A percentile compares a stretch with the other conserved stretches of the same genome.
Evolutionary conservation across 2,888 invertebrate genomes (phyloP).

Genomic region (Himalopsyche japonica): DNA sequence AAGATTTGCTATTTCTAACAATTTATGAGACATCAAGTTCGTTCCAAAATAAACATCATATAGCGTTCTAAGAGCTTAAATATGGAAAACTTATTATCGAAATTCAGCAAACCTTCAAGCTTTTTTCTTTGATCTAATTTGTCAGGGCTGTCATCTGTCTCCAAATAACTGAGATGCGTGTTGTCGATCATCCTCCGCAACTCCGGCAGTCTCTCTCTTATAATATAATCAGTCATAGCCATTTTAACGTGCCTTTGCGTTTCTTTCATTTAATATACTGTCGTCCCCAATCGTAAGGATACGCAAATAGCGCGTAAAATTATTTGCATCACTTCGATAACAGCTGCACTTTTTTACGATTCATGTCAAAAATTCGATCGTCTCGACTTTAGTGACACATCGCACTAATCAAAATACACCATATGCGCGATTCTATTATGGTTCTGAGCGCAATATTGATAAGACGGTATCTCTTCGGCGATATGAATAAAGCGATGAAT

Average conservation of each 20-base stretch:
- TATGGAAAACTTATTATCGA: too few relatives aligned
- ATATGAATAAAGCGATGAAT: slow-evolving; percentile 19
- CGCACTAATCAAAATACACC: background rate
- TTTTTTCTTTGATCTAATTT: slow-evolving; percentile 77
- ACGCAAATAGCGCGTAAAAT: background rate
- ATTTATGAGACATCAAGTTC: too few relatives aligned
- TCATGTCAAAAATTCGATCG: background rate
- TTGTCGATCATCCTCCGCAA: slow-evolving; percentile 75
- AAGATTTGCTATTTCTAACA: too few relatives aligned
- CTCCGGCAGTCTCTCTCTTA: slow-evolving; percentile 65
- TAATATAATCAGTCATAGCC: slow-evolving; percentile 57
- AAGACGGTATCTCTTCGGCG: background rate
- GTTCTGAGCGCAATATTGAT: background rate
- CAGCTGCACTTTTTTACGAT: background rate
- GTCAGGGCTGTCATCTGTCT: slow-evolving; percentile 77
- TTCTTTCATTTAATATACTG: background rate
- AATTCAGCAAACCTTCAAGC: slow-evolving; percentile 66
- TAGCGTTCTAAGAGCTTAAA: too few relatives aligned
- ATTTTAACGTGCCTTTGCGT: slow-evolving; percentile 22
- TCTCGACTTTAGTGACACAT: background rate
- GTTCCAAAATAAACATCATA: too few relatives aligned
- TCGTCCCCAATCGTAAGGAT: background rate
- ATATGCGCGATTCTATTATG: background rate
- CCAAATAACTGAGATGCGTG: slow-evolving; percentile 77
- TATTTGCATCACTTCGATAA: background rate